These are phyloP conservation scores for Alexandromys fortis DNA, from an alignment of 2,113 vertebrate species.

Conservation along the genomic window DNA sequence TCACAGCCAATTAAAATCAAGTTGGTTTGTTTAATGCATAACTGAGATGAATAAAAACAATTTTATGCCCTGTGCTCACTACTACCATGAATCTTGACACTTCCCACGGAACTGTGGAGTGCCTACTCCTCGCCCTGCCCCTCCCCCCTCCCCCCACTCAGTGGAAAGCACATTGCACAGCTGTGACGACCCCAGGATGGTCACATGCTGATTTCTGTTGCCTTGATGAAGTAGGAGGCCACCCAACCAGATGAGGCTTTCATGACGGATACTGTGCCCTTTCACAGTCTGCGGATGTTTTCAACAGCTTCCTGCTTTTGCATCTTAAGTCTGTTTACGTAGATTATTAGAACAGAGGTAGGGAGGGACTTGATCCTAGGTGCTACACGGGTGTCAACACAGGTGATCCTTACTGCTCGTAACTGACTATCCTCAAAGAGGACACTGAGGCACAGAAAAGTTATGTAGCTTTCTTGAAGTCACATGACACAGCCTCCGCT, in stretches of 20 bases:
- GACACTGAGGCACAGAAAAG: neutral
- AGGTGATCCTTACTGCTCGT: neutral
- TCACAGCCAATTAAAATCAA: slow-evolving; percentile 59
- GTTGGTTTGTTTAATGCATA: slow-evolving; percentile 55
- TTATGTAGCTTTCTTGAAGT: neutral
- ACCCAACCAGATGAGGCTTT: slow-evolving; percentile 1
- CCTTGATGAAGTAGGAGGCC: neutral
- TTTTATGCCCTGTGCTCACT: slow-evolving; percentile 27
- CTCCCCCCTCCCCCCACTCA: too few species aligned
- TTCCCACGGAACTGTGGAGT: neutral
- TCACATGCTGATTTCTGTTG: neutral
- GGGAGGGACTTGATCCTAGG: neutral
- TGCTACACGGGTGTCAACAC: neutral
- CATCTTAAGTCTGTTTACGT: neutral
- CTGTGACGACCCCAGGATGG: neutral
- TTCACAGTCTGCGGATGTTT: slow-evolving; percentile 17
- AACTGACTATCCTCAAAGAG: neutral
- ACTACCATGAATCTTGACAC: neutral
- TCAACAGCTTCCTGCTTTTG: slow-evolving; percentile 33
- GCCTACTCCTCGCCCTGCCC: neutral
- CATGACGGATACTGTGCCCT: neutral
- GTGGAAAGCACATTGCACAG: neutral
- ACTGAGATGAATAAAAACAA: slow-evolving; percentile 57
- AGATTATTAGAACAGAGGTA: neutral
- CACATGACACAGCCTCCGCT: neutral